Base-by-base conservation (phyloP, 1,140 invertebrate species). In the Drosophila miranda region DNA sequence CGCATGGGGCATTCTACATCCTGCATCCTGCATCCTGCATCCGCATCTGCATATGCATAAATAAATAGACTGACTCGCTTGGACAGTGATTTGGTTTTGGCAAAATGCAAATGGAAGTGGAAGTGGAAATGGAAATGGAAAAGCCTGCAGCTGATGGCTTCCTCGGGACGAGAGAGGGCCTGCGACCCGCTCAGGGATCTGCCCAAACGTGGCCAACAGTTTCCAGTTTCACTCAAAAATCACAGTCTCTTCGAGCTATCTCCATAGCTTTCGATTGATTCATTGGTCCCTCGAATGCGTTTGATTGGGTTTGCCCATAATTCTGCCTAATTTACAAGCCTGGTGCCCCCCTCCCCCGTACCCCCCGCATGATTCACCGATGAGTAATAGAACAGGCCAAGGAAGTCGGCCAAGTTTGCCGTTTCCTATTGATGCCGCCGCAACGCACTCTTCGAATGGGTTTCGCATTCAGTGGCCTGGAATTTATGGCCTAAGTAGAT, bases 401-500 rank as follows among this genome's bases (percentile, higher is more conserved):
- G 34, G 42, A 23, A 26, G 23, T 26, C 0, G 23, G 23, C 23
- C 23, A 26, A 5, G 23, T 26, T 57, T 11, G 34, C 14, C 59
- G 26, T 2, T 3, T 30, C 28, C 8, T 26, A 28, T 62, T 62
- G 13, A 23, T 4, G 30, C 30, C 42, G 21, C 14, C 9, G 30
- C 23, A 21, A 19, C 23, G 14, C 11, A 14, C 38, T 41, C 56
- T 14, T n/a, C 9, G 16, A 55, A 44, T 43, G 11, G 42, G 38
- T 16, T 55, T 69, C 28, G 61, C 46, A 69, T 34, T 49, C 63
- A 57, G 21, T 57, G 46, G 38, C 50, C 38, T 69, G 66, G 66
- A 69, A 67, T 30, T 50, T 67, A 69, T 69, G 63, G 28, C 51
- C 66, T 51, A 28, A 66, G 41, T 54, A 56, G 60, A 51, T 52